Evolutionary conservation across 1,140 invertebrate species (phyloP).

Genomic region (Tetramorium alpestre): DNA sequence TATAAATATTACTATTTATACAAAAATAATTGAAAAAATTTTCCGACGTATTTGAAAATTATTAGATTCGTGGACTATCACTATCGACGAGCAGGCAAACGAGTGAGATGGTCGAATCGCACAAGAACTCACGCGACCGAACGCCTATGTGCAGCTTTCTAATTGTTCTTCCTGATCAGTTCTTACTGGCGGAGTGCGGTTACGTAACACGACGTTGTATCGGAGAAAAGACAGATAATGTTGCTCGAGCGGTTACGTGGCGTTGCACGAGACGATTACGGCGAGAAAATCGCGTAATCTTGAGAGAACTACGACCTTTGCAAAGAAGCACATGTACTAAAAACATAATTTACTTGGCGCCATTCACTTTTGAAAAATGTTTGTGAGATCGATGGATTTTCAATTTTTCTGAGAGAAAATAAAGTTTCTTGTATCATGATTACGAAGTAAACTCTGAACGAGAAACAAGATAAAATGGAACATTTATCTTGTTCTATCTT

Average conservation of each 20-base stretch:
- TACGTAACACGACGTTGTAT: slow-evolving; percentile 62
- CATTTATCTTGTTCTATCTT: background rate
- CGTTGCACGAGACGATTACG: background rate
- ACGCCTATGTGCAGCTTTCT: slow-evolving; percentile 76
- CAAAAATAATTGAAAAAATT: background rate
- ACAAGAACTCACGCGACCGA: slow-evolving; percentile 66
- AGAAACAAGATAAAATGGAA: background rate
- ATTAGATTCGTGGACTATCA: background rate
- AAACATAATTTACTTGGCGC: background rate
- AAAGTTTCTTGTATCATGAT: background rate
- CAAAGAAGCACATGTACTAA: background rate
- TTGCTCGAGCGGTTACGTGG: slow-evolving; percentile 34
- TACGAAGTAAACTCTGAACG: background rate
- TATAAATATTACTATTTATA: background rate
- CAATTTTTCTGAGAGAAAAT: background rate
- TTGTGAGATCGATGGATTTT: background rate
- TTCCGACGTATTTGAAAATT: background rate
- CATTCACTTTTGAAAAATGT: background rate
- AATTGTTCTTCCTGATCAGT: slow-evolving; percentile 81
- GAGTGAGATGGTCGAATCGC: slow-evolving; percentile 9
- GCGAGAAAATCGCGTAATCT: slow-evolving; percentile 13
- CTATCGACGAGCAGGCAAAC: background rate
- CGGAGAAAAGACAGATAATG: slow-evolving; percentile 43
- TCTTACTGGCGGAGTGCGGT: slow-evolving; percentile 62
- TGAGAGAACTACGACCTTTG: background rate